A percentile compares a stretch with the other conserved stretches of the same genome.
phyloP scores from a whole-genome alignment of 2,113 vertebrate species.

The Cepphus grylle region DNA sequence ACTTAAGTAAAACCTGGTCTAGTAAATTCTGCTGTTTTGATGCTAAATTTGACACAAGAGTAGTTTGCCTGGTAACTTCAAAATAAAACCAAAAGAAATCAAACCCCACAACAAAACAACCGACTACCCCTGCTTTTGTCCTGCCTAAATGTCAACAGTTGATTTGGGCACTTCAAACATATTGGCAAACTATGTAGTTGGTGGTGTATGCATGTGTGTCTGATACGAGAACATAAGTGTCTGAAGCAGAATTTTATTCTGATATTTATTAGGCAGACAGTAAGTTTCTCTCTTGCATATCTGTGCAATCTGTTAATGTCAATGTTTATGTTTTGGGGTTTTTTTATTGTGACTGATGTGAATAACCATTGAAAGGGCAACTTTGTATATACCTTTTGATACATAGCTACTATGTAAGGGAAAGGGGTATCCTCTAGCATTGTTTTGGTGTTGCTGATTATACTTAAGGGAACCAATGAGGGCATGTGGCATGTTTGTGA shows the following conservation, averaged over 20 bases:
- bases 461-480: neutral
- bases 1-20: neutral
- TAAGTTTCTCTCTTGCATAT: neutral
- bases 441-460: neutral
- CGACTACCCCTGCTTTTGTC: neutral
- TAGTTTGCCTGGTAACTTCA: neutral
- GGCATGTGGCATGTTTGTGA: neutral
- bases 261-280: neutral
- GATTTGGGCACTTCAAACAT: neutral
- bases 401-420: neutral
- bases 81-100: neutral
- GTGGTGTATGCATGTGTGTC: neutral
- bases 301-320: neutral
- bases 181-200: neutral
- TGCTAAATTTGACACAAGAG: neutral
- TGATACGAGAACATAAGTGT: neutral
- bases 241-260: neutral
- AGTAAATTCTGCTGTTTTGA: neutral
- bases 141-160: neutral
- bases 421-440: neutral
- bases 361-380: neutral
- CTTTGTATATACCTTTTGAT: neutral
- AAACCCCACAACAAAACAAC: neutral
- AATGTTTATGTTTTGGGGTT: rapidly evolving
- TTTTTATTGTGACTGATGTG: neutral